Evolutionary conservation across 2,113 vertebrate genomes (phyloP), one percentile per base, ranked within the genome.

Genomic region (Lanius ludovicianus): DNA sequence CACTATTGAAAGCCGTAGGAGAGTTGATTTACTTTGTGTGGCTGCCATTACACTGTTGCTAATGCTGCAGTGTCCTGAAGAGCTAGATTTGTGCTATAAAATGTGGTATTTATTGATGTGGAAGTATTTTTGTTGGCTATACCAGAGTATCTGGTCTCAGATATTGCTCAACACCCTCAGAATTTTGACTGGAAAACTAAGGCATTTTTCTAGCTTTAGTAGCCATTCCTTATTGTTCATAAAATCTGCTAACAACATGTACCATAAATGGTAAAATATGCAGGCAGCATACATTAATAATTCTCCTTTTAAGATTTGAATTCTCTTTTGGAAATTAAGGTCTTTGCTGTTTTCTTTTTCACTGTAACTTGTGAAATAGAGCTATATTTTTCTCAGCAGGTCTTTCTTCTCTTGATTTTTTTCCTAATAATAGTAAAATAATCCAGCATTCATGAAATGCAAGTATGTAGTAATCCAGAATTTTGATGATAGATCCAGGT

Each of bases 1-100:
- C 12, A 2, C 37, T n/a, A 4, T 3, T 56, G 37, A 55, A 70
- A 82, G 31, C 28, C 0, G 0, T 47, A 21, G 55, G 27, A 92
- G 55, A 80, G 15, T 50, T 67, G 24, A 31, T 63, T 49, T 79
- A 8, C 23, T 68, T 71, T 50, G 25, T 18, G 1, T 59, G 33
- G 59, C 57, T 89, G 49, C 31, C 41, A 16, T 56, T 52, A 15
- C 0, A 0, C 27, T 62, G 24, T 37, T 69, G 47, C 28, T 91
- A 42, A 46, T 39, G 13, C 42, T 87, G 13, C 15, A 24, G 18
- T 63, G 19, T 47, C 56, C 55, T 64, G 35, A 69, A 42, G 64
- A 84, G 52, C 28, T 62, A 37, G 13, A 39, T 74, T 60, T 69
- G 8, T 23, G 52, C 57, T 71, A 25, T 65, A 67, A 84, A 64